A percentile compares a stretch with the other conserved stretches of the same genome.
phyloP scores from a whole-genome alignment of 1,140 invertebrate genomes.

The Pogonus chalceus region DNA sequence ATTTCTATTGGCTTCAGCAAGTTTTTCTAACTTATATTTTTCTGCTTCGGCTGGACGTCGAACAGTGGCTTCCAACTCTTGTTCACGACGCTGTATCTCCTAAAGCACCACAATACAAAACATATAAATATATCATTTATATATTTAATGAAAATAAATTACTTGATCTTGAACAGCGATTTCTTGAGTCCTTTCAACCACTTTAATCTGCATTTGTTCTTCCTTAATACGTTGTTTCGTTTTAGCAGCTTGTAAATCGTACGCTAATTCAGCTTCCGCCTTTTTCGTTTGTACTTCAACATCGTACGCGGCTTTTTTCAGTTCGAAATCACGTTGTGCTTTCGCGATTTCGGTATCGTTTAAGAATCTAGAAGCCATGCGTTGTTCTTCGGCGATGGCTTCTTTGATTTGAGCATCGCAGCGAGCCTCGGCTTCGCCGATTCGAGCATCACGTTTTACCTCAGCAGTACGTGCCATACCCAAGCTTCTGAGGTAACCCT shows the following conservation, averaged over 20 bases:
- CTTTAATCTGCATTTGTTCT: conserved; percentile 92
- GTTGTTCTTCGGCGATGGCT: conserved; percentile 90
- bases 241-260: conserved; percentile 88
- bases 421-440: conserved; percentile 90
- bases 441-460: conserved; percentile 91
- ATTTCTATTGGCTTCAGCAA: conserved; percentile 84
- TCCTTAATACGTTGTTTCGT: conserved; percentile 94
- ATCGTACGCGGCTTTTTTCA: conserved; percentile 95
- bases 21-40: conserved; percentile 83
- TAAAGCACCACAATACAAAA: neutral
- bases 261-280: conserved; percentile 91
- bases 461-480: conserved; percentile 95
- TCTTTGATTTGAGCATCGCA: conserved; percentile 83
- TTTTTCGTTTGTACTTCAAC: conserved; percentile 91
- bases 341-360: conserved; percentile 97
- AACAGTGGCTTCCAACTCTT: conserved; percentile 83
- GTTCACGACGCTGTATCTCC: conserved; percentile 73
- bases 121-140: neutral
- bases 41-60: conserved; percentile 89
- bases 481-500: conserved; percentile 75
- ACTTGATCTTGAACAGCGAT: conserved; percentile 44
- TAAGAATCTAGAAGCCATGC: conserved; percentile 80
- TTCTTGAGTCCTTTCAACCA: conserved; percentile 86
- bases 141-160: neutral
- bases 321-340: conserved; percentile 89